Percentiles rank a stretch among this genome's conserved stretches.
These are phyloP conservation scores for Hydraecia micacea DNA, from an alignment of 2,888 invertebrate species.

Conservation along the genomic window DNA sequence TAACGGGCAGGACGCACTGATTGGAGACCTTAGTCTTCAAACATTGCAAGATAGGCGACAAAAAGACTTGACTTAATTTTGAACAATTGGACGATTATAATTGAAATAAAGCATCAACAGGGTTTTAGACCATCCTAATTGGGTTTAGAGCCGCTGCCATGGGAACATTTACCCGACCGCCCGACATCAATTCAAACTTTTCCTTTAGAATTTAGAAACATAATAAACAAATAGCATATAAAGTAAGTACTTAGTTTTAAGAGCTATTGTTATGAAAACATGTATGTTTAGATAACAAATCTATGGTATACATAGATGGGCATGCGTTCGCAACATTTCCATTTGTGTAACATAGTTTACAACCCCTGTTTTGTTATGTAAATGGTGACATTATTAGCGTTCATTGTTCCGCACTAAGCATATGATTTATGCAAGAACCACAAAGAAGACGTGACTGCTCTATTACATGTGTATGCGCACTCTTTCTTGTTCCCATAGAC, in stretches of 20 bases:
- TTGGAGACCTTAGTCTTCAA: neutral
- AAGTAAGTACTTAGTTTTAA: conserved; percentile 50
- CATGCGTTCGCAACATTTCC: conserved; percentile 60
- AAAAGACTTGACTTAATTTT: conserved; percentile 5
- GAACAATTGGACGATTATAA: conserved; percentile 17
- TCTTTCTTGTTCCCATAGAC: conserved; percentile 59
- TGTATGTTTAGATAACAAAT: conserved; percentile 51
- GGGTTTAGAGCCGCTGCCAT: conserved; percentile 1
- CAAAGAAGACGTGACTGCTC: conserved; percentile 67
- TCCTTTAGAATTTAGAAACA: conserved; percentile 31
- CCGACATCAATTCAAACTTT: conserved; percentile 44
- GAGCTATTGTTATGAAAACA: conserved; percentile 58
- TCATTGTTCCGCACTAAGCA: conserved; percentile 75
- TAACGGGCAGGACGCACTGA: neutral
- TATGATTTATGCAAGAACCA: conserved; percentile 72
- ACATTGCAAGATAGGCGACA: neutral
- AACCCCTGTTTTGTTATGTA: conserved; percentile 81
- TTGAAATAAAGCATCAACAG: conserved; percentile 26
- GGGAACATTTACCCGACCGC: conserved; percentile 4
- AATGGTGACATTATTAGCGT: conserved; percentile 73
- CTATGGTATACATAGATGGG: conserved; percentile 57
- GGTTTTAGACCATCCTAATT: conserved; percentile 19
- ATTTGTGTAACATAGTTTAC: conserved; percentile 70
- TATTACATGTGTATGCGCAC: conserved; percentile 54
- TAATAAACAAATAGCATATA: conserved; percentile 38